Percentiles rank a stretch among this genome's conserved stretches.
phyloP scores from a whole-genome alignment of 1,140 invertebrate genomes.

The Monochamus saltuarius region DNA sequence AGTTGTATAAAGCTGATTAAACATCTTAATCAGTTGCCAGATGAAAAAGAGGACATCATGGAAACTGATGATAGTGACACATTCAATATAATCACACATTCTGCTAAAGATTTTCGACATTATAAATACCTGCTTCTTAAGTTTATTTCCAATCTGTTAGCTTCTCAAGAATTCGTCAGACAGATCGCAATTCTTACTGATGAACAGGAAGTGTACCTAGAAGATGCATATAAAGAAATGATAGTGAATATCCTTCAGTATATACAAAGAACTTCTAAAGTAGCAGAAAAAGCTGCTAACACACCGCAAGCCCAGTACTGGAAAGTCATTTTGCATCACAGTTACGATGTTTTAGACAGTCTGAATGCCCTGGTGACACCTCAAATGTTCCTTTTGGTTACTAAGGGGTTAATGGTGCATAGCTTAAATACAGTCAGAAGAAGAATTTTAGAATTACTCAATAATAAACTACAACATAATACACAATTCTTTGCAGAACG shows the following conservation, averaged over 20 bases:
- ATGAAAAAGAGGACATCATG: conserved; percentile 59
- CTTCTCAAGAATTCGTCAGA: conserved; percentile 67
- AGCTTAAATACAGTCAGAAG: conserved; percentile 68
- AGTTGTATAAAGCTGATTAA: conserved; percentile 66
- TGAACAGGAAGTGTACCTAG: conserved; percentile 55
- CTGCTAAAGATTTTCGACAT: conserved; percentile 73
- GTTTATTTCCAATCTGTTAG: conserved; percentile 68
- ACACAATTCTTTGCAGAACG: conserved; percentile 61
- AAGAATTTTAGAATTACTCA: conserved; percentile 82
- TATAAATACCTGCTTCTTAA: conserved; percentile 77
- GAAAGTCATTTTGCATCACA: conserved; percentile 73
- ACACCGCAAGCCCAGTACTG: conserved; percentile 73
- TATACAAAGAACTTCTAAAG: conserved; percentile 64
- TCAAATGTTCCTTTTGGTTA: conserved; percentile 73
- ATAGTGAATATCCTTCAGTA: conserved; percentile 68
- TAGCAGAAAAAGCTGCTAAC: conserved; percentile 55
- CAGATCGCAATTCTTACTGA: conserved; percentile 57
- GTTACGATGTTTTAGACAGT: conserved; percentile 75
- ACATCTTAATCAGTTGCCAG: conserved; percentile 67
- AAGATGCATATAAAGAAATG: conserved; percentile 63
- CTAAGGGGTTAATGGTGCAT: conserved; percentile 70
- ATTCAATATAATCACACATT: conserved; percentile 61
- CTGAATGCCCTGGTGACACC: conserved; percentile 77
- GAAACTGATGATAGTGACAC: conserved; percentile 55
- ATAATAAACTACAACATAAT: conserved; percentile 71